These are phyloP conservation scores for Phenganax subtilis DNA, from an alignment of 92 coral and sea anemone genomes.

Conservation along the genomic window DNA sequence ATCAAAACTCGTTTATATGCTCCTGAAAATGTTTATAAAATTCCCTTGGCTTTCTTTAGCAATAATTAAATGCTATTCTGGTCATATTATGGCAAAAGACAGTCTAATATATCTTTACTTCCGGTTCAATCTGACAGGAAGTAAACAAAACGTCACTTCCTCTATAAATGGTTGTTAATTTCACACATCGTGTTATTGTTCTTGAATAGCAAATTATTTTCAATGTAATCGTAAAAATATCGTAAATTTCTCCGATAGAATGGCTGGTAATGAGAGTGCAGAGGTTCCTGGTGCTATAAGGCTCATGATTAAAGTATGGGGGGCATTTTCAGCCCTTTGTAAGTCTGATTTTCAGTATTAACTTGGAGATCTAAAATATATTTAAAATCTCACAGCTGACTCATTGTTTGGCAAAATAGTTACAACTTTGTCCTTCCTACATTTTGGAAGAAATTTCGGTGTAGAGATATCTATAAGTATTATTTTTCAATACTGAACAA, in stretches of 20 bases:
- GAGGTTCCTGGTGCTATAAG: constrained; percentile 77
- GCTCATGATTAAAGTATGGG: constrained; percentile 86
- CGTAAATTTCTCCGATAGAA: constrained; percentile 15
- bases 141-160: constrained; percentile 8
- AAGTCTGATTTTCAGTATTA: constrained; percentile 44
- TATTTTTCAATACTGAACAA: no score
- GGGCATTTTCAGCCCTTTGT: constrained; percentile 89
- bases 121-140: background rate
- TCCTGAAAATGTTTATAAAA: background rate
- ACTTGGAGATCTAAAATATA: background rate
- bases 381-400: no score
- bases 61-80: background rate
- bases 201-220: background rate
- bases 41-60: background rate
- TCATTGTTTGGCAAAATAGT: background rate
- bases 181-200: background rate
- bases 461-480: no score
- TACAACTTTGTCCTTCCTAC: no score
- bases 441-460: no score
- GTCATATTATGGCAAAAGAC: no score
- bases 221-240: background rate
- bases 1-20: background rate
- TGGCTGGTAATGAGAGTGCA: constrained; percentile 58
- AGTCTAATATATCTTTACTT: background rate
- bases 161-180: background rate